Evolutionary conservation across 2,797 vertebrate species (phyloP), one percentile per base, ranked within the genome.

Genomic region (Spinus olivaceus): DNA sequence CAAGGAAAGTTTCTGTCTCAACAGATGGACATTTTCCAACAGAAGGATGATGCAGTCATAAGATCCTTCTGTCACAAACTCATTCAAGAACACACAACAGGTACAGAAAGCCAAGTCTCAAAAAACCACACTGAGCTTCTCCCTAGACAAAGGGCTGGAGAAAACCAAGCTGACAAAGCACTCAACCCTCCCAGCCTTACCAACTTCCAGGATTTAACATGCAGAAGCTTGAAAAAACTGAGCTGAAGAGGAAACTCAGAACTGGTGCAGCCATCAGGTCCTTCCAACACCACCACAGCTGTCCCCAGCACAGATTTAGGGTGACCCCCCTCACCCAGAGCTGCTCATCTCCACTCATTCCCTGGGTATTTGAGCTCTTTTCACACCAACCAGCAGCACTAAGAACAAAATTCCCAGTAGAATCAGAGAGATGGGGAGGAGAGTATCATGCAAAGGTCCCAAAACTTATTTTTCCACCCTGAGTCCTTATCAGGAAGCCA

Each of bases 281-380:
- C 74, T 28, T 70, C 42, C 16, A 47, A 4, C 25, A 12, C 14
- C 32, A 47, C 35, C 19, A 24, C 2, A 6, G 20, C 21, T n/a
- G 32, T 23, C 5, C 21, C 10, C 47, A 33, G 64, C 46, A 92
- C 4, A 47, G 51, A 32, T 24, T 59, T 8, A 32, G 30, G 54
- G 44, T 32, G 28, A 56, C 23, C 9, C 14, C 12, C 19, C 37
- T 57, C 67, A 60, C 6, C 22, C 30, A 27, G n/a, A 51, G 61
- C 9, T 21, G 14, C 33, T n/a, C 8, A 1, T 24, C 39, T 61
- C 53, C 42, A 53, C 39, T 57, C 41, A 1, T 9, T 15, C 11
- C 37, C 47, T 2, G 5, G 18, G 4, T 19, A 32, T 37, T 4
- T 0, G 0, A 73, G 18, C 16, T 23, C 51, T 10, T 66, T 14